Conservation (phyloP, 2,797 vertebrate species). For the Bradypus variegatus region DNA sequence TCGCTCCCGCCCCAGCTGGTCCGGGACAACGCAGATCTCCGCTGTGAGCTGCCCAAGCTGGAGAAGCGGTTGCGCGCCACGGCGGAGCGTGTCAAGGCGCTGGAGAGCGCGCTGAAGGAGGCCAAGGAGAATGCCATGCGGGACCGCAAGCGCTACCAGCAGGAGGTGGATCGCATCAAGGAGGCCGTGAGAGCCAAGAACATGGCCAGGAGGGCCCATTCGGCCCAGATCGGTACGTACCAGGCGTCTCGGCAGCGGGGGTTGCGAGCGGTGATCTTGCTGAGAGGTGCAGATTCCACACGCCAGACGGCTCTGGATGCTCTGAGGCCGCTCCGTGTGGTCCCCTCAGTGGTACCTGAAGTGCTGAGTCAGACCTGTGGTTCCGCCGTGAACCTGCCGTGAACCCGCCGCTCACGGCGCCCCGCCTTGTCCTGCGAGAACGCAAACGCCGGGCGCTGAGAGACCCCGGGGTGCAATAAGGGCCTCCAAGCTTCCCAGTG, state of each 20-base stretch:
- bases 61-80: slow-evolving; percentile 94
- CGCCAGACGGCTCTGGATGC: not conserved
- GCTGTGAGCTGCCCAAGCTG: slow-evolving; percentile 96
- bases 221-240: slow-evolving; percentile 89
- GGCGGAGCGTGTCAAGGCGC: slow-evolving; percentile 89
- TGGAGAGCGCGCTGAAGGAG: slow-evolving; percentile 87
- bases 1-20: slow-evolving; percentile 78
- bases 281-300: not conserved
- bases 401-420: accelerated
- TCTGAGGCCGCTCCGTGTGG: not conserved
- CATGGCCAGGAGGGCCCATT: slow-evolving; percentile 84
- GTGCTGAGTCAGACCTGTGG: not conserved
- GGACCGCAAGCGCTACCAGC: slow-evolving; percentile 94
- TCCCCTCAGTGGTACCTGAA: too few species aligned
- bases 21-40: slow-evolving; percentile 95
- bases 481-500: not conserved
- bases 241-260: not conserved
- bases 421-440: not conserved
- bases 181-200: slow-evolving; percentile 90
- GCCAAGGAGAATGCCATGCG: slow-evolving; percentile 88
- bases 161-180: slow-evolving; percentile 96
- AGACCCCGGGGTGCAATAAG: accelerated
- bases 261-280: not conserved
- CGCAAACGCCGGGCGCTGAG: accelerated
- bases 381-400: too few species aligned